Evolutionary conservation across 2,888 invertebrate genomes (phyloP), one percentile per base, ranked within the genome.

Genomic region (Mythimna pallens): DNA sequence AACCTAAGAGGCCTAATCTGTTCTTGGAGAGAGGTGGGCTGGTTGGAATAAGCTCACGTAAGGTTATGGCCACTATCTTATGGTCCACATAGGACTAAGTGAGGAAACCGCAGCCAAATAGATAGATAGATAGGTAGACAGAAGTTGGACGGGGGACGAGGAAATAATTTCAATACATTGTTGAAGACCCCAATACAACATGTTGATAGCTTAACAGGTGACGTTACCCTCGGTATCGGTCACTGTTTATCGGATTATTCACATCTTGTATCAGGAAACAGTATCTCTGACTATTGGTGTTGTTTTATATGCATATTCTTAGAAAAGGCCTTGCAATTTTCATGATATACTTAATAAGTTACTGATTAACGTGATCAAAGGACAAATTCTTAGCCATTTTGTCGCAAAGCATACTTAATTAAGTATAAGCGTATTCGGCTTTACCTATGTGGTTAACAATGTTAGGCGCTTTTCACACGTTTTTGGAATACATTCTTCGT

Each of bases 181-280:
- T 8, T 50, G 50, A 50, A 50, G 50, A 50, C 6, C 17, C 4
- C 8, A 20, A 50, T 47, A 50, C 50, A 58, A 30, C 8, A 58
- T 58, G 20, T 30, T 58, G 34, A 34, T 30, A 34, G 3, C 9
- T 14, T 30, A 57, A 7, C 14, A 17, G 20, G 22, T 34, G 8
- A 40, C 17, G 36, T 52, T 68, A 63, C 36, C 22, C 22, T 22
- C 17, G 0, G 36, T 78, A 76, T 70, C 70, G 20, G 57, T 77
- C 78, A 62, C 17, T 77, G 25, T 25, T 57, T 77, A 77, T 70
- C 78, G 25, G 17, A 57, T 52, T 57, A n/a, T n/a, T 57, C n/a
- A 55, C 54, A 61, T 22, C 22, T 73, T 40, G 4, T 43, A 57
- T 50, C 30, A 52, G 57, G 12, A 36, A 47, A 59, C n/a, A 34